phyloP scores from a whole-genome alignment of 1,140 invertebrate genomes.

The Orchestia grillus region DNA sequence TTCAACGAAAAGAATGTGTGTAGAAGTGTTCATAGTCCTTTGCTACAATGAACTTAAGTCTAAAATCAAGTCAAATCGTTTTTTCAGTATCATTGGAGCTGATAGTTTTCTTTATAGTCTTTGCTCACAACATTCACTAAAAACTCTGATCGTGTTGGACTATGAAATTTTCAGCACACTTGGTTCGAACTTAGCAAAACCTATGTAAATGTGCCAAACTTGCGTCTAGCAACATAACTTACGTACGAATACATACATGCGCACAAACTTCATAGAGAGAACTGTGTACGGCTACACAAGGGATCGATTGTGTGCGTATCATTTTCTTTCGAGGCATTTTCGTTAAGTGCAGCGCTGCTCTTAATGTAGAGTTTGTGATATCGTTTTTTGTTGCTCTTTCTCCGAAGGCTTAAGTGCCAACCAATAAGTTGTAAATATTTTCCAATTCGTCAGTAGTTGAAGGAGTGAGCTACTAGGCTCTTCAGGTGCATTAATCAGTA shows the following conservation, averaged over 20 bases:
- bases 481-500: neutral
- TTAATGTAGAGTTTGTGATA: neutral
- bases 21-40: neutral
- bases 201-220: neutral
- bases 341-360: neutral
- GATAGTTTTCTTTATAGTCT: no score
- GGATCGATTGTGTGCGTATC: neutral
- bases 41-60: neutral
- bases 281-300: neutral
- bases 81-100: neutral
- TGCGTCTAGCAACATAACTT: neutral
- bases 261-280: neutral
- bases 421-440: neutral
- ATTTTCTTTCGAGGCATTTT: neutral
- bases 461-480: neutral
- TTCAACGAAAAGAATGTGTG: neutral
- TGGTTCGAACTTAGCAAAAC: neutral
- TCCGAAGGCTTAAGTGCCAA: neutral
- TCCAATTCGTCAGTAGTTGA: neutral
- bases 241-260: neutral
- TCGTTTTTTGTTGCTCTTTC: conserved; percentile 1
- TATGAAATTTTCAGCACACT: neutral
- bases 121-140: no score
- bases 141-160: no score
- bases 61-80: neutral